These are phyloP conservation scores for Pithys albifrons DNA, from an alignment of 2,113 vertebrate species.

Conservation along the genomic window DNA sequence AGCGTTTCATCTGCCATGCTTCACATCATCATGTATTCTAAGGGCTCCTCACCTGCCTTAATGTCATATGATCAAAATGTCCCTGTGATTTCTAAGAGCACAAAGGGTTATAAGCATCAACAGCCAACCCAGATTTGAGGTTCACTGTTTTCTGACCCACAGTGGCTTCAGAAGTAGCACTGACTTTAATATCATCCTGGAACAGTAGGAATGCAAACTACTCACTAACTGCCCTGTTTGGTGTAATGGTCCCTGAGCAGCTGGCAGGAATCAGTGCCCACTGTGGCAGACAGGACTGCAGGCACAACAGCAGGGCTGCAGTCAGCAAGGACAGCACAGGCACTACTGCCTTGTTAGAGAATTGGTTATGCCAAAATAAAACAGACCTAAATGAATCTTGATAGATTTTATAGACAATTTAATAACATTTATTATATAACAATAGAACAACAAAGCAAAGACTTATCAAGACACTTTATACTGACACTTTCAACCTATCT, in stretches of 20 bases:
- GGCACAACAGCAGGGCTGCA: not conserved
- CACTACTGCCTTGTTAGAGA: not conserved
- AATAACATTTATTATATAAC: not conserved
- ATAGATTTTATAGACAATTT: not conserved
- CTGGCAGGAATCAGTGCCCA: not conserved
- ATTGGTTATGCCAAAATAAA: not conserved
- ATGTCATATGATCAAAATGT: fast-evolving
- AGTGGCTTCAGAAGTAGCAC: not conserved
- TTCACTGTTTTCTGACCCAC: not conserved
- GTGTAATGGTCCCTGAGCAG: not conserved
- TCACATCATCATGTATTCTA: not conserved
- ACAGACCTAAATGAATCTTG: not conserved
- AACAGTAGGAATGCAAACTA: not conserved
- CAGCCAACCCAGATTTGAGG: not conserved
- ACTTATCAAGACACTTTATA: not conserved
- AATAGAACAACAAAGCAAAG: not conserved
- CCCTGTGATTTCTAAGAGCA: not conserved
- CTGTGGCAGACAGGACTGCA: not conserved
- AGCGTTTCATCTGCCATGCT: not conserved
- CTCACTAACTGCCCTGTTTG: not conserved
- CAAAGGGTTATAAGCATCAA: not conserved
- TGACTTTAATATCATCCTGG: not conserved
- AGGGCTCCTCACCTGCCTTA: not conserved
- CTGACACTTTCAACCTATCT: not conserved
- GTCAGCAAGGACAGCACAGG: not conserved